Conservation (phyloP, 2,888 invertebrate genomes). For the Drosophila histrio region DNA sequence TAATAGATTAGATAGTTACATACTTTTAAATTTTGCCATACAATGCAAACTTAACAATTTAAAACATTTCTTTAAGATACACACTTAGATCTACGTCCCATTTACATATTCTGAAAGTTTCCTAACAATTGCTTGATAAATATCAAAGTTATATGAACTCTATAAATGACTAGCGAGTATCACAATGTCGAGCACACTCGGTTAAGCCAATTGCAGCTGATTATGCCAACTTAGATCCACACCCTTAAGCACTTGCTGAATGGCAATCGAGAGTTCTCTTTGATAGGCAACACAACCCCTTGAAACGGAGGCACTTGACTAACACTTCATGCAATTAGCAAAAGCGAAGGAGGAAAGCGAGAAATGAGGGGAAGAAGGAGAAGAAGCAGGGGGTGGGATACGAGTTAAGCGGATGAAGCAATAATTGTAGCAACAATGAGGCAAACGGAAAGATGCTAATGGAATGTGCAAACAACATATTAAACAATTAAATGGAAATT, state of each 20-base stretch:
- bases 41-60: no score
- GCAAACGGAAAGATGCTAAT: conserved; percentile 62
- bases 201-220: background rate
- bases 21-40: no score
- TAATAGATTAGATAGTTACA: no score
- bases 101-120: background rate
- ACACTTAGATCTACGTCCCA: background rate
- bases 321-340: conserved; percentile 47
- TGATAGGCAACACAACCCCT: conserved; percentile 11
- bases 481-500: conserved; percentile 77
- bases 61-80: no score
- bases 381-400: background rate
- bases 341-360: background rate
- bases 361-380: background rate
- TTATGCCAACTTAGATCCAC: background rate
- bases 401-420: conserved; percentile 36
- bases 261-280: conserved; percentile 2
- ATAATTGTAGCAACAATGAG: conserved; percentile 54
- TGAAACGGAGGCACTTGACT: conserved; percentile 28
- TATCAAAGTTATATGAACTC: background rate
- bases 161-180: background rate
- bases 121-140: background rate
- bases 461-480: conserved; percentile 74
- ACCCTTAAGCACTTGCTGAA: conserved; percentile 10
- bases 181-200: background rate